Evolutionary conservation across 2,113 vertebrate species (phyloP).

Genomic region (Chlorodrepanis virens): DNA sequence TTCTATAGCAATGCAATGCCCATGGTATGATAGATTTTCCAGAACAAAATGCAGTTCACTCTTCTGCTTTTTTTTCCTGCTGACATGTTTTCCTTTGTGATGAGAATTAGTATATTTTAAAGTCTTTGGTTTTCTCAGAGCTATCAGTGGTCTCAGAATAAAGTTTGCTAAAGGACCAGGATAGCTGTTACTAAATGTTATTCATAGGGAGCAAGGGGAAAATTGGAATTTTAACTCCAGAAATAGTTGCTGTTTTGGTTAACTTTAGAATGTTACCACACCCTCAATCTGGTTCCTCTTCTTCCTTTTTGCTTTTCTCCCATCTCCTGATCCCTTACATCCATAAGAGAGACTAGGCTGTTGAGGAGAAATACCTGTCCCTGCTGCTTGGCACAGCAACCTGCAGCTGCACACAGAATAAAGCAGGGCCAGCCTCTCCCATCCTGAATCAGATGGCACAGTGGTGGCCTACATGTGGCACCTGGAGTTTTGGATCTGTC

Average conservation of each 20-base stretch:
- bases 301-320: not conserved
- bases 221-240: not conserved
- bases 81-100: not conserved
- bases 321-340: not conserved
- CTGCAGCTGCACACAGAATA: not conserved
- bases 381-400: not conserved
- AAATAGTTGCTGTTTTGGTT: not conserved
- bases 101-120: not conserved
- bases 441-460: fast-evolving
- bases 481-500: not conserved
- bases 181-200: not conserved
- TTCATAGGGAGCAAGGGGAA: not conserved
- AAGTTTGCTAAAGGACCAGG: not conserved
- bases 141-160: not conserved
- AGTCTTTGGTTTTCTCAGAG: not conserved
- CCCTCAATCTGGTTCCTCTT: not conserved
- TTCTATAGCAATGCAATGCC: not conserved
- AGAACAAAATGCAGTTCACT: not conserved
- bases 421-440: not conserved
- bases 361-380: not conserved
- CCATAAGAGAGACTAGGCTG: fast-evolving
- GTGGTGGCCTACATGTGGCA: not conserved
- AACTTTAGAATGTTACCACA: not conserved
- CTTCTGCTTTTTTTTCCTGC: not conserved
- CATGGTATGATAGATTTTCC: not conserved